phyloP scores from a whole-genome alignment of 2,888 invertebrate species.

The Acleris cristana region DNA sequence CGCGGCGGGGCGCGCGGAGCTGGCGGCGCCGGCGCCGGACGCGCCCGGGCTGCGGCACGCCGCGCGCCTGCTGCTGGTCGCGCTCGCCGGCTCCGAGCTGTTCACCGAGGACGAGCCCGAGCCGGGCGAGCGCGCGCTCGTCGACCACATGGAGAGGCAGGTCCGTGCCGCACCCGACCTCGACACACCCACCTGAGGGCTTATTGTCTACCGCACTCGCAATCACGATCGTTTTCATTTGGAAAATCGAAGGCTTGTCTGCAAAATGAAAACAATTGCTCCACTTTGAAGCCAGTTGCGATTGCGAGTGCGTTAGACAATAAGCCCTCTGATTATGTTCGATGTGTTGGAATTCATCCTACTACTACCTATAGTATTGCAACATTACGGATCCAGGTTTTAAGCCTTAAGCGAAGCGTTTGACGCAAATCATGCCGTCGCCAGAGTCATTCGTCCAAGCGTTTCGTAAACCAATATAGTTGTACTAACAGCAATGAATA shows the following conservation, averaged over 20 bases:
- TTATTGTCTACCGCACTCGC: too few relatives aligned
- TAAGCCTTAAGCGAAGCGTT: too few relatives aligned
- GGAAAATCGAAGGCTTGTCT: too few relatives aligned
- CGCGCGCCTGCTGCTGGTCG: conserved; percentile 58
- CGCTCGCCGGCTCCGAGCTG: conserved; percentile 77
- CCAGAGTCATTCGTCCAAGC: too few relatives aligned
- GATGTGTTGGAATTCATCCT: neutral
- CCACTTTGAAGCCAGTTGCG: too few relatives aligned
- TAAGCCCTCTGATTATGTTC: too few relatives aligned
- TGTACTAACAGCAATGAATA: neutral
- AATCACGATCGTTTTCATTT: too few relatives aligned
- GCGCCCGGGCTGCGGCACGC: conserved; percentile 49
- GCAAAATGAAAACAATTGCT: too few relatives aligned
- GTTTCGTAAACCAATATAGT: neutral
- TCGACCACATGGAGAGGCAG: conserved; percentile 67
- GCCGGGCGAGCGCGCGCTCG: conserved; percentile 49
- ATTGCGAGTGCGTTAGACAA: too few relatives aligned
- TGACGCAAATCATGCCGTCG: too few relatives aligned
- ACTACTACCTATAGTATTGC: neutral
- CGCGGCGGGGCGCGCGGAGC: conserved; percentile 85
- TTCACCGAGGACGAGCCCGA: conserved; percentile 85
- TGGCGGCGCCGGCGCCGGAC: conserved; percentile 48
- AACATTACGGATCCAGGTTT: neutral
- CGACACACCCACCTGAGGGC: too few relatives aligned
- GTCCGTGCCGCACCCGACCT: conserved; percentile 3